Conservation (phyloP, 2,797 vertebrate genomes). For the Cephalopachus bancanus region DNA sequence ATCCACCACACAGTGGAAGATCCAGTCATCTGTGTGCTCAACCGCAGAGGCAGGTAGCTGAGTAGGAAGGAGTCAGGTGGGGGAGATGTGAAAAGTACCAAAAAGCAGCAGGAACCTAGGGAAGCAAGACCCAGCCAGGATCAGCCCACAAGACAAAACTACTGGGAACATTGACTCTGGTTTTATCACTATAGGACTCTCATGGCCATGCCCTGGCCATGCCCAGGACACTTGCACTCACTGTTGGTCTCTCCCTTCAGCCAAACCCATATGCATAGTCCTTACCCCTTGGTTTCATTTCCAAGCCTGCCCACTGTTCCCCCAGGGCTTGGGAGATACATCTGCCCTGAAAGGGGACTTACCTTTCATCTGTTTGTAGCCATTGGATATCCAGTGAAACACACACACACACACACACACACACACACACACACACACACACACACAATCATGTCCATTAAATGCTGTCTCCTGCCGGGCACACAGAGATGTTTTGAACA, state of each 20-base stretch:
- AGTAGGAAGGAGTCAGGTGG: not conserved
- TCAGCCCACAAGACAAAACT: not conserved
- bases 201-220: not conserved
- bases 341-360: not conserved
- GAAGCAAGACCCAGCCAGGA: not conserved
- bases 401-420: not conserved
- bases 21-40: not conserved
- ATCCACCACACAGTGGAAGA: not conserved
- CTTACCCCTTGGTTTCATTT: not conserved
- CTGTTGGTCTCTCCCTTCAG: not conserved
- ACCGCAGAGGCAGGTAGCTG: not conserved
- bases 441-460: not conserved
- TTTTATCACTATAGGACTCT: not conserved
- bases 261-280: not conserved
- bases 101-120: not conserved
- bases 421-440: not conserved
- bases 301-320: not conserved
- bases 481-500: conserved; percentile 44
- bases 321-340: not conserved
- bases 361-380: not conserved
- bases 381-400: not conserved
- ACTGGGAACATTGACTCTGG: not conserved
- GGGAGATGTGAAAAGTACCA: not conserved
- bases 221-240: not conserved
- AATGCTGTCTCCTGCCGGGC: not conserved